These are phyloP conservation scores for Oscheius sp. DNA, from an alignment of 2,888 invertebrate species.

Conservation along the genomic window DNA sequence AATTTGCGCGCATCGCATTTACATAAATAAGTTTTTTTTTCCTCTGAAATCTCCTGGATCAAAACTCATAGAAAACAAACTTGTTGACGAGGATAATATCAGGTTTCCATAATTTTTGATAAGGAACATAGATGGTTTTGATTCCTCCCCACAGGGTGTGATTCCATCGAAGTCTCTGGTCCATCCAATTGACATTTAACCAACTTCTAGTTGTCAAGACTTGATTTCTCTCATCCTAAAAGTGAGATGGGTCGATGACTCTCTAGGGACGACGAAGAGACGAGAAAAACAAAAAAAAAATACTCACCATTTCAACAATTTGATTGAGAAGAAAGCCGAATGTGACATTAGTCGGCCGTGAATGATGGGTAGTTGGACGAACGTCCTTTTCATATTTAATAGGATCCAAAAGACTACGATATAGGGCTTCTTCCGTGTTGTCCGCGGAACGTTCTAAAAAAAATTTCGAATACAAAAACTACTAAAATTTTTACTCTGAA, in stretches of 20 bases:
- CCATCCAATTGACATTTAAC: slow-evolving; percentile 70
- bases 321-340: slow-evolving; percentile 85
- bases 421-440: slow-evolving; percentile 64
- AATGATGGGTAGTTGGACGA: slow-evolving; percentile 82
- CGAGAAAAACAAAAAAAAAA: neutral
- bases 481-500: neutral
- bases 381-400: slow-evolving; percentile 79
- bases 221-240: slow-evolving; percentile 70
- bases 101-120: slow-evolving; percentile 67
- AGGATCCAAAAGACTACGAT: slow-evolving; percentile 62
- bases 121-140: slow-evolving; percentile 68
- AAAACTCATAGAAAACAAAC: slow-evolving; percentile 38
- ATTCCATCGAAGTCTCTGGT: slow-evolving; percentile 53
- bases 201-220: slow-evolving; percentile 68
- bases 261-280: neutral
- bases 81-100: slow-evolving; percentile 69
- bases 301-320: slow-evolving; percentile 82
- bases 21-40: neutral
- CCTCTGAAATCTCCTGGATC: neutral
- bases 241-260: neutral
- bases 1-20: slow-evolving; percentile 15
- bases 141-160: slow-evolving; percentile 64
- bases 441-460: slow-evolving; percentile 58
- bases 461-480: too few relatives aligned
- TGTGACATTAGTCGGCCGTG: slow-evolving; percentile 81